Evolutionary conservation across 2,888 invertebrate genomes (phyloP), one percentile per base, ranked within the genome.

Genomic region (Drosophila demipolita): DNA sequence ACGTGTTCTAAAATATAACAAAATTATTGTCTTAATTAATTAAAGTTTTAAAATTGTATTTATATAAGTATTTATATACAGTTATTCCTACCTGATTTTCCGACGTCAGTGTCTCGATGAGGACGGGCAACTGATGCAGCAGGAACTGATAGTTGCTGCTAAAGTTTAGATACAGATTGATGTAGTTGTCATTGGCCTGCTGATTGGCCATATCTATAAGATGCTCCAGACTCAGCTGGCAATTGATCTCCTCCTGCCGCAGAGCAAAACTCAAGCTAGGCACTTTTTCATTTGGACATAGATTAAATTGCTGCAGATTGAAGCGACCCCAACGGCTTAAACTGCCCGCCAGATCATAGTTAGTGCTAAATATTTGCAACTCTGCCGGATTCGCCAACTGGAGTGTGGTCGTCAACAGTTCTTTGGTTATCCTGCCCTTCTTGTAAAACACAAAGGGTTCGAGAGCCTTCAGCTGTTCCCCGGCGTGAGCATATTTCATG

Each of bases 371-470:
- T 9, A 93, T 63, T 7, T 89, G 71, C 23, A 84, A 12, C 17
- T 78, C 52, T 9, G 29, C 33, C 0, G 35, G 69, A 61, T 74
- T 83, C 4, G 64, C 38, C 40, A 82, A 48, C 8, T 87, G 86
- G 0, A 89, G 72, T 0, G 80, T 89, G 32, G 70, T 84, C 1
- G 89, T 80, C 3, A 92, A 57, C 55, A 90, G 53, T 17, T 90
- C 82, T 3, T 68, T 73, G 0, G 89, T 87, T 7, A 80, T 69
- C 59, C 88, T 91, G 4, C 91, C 92, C 62, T 91, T 92, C 55
- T 86, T 90, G 61, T 91, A 93, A 75, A 93, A 93, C 8, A 93
- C 65, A 66, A 91, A 92, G 0, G 93, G 93, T 57, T 90, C 86
- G 35, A 92, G 61, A 29, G 90, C 69, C 7, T 86, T 87, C 12